Percentiles rank a stretch among this genome's conserved stretches.
These are phyloP conservation scores for Drosophila tropicalis DNA, from an alignment of 1,140 invertebrate genomes.

Conservation along the genomic window DNA sequence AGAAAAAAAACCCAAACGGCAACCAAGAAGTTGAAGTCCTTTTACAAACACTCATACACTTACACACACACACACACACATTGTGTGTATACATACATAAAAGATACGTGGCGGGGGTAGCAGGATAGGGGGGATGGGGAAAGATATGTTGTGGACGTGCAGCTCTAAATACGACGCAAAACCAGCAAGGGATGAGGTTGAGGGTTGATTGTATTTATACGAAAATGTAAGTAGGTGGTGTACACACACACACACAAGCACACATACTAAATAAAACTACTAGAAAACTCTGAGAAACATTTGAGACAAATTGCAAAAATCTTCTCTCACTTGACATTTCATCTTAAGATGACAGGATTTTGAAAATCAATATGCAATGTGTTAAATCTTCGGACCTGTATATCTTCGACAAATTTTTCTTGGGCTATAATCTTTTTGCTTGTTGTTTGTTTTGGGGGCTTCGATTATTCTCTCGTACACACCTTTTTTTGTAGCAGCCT, in stretches of 20 bases:
- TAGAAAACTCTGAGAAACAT: conserved; percentile 6
- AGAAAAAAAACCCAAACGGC: conserved; percentile 32
- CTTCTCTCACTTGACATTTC: conserved; percentile 10
- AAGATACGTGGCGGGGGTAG: neutral
- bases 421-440: neutral
- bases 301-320: conserved; percentile 1
- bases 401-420: neutral
- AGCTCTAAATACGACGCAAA: conserved; percentile 67
- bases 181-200: conserved; percentile 73
- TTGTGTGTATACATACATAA: conserved; percentile 19
- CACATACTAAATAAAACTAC: conserved; percentile 6
- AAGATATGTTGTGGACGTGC: conserved; percentile 42
- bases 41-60: conserved; percentile 49
- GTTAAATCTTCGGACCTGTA: neutral
- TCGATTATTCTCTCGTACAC: conserved; percentile 45
- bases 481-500: conserved; percentile 72
- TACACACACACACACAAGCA: conserved; percentile 30
- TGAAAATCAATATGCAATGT: conserved; percentile 13
- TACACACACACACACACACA: neutral
- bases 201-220: conserved; percentile 74
- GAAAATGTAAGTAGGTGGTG: conserved; percentile 50
- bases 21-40: conserved; percentile 78
- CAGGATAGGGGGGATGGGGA: neutral
- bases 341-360: neutral
- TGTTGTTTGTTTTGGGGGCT: neutral